Evolutionary conservation across 1,140 invertebrate species (phyloP).

Genomic region (Spodoptera frugiperda): DNA sequence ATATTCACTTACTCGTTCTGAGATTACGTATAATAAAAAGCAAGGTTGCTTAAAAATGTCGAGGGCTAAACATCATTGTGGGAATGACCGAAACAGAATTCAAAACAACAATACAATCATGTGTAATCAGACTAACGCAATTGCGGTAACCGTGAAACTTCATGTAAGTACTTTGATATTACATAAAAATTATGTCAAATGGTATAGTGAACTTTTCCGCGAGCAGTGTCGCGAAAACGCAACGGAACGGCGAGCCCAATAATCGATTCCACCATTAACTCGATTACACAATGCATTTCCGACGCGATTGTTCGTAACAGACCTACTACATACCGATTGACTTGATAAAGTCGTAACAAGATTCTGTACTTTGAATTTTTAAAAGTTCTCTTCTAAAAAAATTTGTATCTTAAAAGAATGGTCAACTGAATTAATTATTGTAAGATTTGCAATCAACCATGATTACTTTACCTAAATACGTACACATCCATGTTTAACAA

Average conservation of each 20-base stretch:
- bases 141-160: conserved; percentile 9
- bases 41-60: neutral
- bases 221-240: conserved; percentile 28
- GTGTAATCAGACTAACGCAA: neutral
- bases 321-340: conserved; percentile 24
- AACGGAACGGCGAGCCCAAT: conserved; percentile 47
- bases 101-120: conserved; percentile 3
- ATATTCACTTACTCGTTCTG: too few relatives aligned
- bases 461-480: too few relatives aligned
- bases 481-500: too few relatives aligned
- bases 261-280: conserved; percentile 52
- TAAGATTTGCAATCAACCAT: too few relatives aligned
- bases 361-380: neutral
- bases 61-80: neutral
- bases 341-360: conserved; percentile 26
- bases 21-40: neutral
- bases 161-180: neutral
- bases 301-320: conserved; percentile 39
- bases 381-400: neutral
- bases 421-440: too few relatives aligned
- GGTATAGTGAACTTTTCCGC: conserved; percentile 29
- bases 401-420: too few relatives aligned
- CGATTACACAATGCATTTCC: conserved; percentile 53
- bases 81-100: neutral
- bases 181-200: conserved; percentile 40